These are phyloP conservation scores for Bruchidius siliquastri DNA, from an alignment of 2,888 invertebrate genomes.

Conservation along the genomic window DNA sequence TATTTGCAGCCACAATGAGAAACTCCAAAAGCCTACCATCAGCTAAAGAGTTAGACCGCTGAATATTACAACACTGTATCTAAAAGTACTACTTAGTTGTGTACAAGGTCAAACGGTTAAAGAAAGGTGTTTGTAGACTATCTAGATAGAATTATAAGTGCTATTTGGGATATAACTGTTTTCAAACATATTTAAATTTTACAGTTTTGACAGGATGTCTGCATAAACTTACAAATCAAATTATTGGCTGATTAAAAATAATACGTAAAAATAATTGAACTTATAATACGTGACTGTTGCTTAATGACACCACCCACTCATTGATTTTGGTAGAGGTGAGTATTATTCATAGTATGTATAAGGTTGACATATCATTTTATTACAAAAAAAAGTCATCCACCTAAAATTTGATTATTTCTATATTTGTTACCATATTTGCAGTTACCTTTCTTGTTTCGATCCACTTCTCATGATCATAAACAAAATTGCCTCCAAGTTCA, in stretches of 20 bases:
- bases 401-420: no score
- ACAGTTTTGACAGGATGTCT: background rate
- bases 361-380: no score
- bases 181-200: background rate
- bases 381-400: no score
- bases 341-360: background rate
- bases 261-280: no score
- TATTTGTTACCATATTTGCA: no score
- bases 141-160: background rate
- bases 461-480: slow-evolving; percentile 72
- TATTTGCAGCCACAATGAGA: no score
- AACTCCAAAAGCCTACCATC: no score
- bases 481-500: slow-evolving; percentile 67
- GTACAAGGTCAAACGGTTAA: background rate
- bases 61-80: no score
- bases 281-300: background rate
- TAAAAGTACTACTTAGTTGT: background rate
- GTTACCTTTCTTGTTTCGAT: slow-evolving; percentile 69
- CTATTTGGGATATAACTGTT: background rate
- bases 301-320: background rate
- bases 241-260: background rate
- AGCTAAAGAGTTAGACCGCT: no score
- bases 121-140: background rate
- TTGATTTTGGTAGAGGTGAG: background rate
- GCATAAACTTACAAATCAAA: background rate